A percentile compares a stretch with the other conserved stretches of the same genome.
These are phyloP conservation scores for Megalopta genalis DNA, from an alignment of 1,140 invertebrate species.

Conservation along the genomic window DNA sequence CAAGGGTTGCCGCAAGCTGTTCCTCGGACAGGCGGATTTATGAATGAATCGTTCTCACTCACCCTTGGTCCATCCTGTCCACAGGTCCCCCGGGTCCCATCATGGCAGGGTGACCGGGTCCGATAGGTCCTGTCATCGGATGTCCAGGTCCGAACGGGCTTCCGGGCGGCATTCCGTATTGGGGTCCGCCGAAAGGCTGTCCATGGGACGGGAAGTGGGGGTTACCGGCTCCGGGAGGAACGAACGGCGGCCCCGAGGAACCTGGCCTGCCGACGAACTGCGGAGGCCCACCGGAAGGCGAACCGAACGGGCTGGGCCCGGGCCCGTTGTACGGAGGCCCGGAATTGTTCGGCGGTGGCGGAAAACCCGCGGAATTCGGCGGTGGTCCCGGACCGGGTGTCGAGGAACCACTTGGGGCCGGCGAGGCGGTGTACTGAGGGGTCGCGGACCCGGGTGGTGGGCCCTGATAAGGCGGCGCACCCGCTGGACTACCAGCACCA, in stretches of 20 bases:
- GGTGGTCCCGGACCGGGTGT: constrained; percentile 85
- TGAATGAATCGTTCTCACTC: constrained; percentile 73
- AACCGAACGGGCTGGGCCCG: constrained; percentile 83
- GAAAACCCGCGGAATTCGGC: constrained; percentile 83
- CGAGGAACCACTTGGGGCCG: constrained; percentile 87
- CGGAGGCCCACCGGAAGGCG: constrained; percentile 83
- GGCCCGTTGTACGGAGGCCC: constrained; percentile 85
- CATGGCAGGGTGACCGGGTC: constrained; percentile 83
- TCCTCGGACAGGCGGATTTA: no score
- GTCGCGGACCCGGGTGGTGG: constrained; percentile 86
- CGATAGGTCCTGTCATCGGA: constrained; percentile 83
- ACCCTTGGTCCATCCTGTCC: constrained; percentile 87
- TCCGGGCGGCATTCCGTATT: constrained; percentile 86
- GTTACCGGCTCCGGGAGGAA: constrained; percentile 82
- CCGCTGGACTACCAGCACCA: constrained; percentile 84
- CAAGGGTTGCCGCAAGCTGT: no score
- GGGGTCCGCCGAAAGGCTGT: constrained; percentile 83
- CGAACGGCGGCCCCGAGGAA: constrained; percentile 86
- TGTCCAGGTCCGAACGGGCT: constrained; percentile 85
- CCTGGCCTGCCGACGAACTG: constrained; percentile 84
- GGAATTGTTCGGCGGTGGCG: constrained; percentile 83
- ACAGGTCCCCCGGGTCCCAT: constrained; percentile 86
- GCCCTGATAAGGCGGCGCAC: constrained; percentile 83
- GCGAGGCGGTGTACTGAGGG: constrained; percentile 87
- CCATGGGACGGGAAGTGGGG: constrained; percentile 85